phyloP scores from a whole-genome alignment of 2,113 vertebrate species.

The Chamaea fasciata region DNA sequence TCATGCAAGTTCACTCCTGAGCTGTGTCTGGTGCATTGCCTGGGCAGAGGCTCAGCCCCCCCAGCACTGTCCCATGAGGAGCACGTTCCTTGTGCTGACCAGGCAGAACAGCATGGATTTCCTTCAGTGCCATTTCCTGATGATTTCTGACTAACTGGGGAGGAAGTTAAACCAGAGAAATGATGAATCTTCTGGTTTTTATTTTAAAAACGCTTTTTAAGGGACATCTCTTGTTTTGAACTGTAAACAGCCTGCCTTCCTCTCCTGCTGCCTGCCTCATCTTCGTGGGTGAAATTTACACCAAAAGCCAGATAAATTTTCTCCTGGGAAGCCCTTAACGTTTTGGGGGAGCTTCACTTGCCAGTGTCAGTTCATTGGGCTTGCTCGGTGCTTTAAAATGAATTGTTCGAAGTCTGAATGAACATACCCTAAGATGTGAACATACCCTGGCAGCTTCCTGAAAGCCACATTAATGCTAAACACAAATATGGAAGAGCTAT shows the following conservation, averaged over 20 bases:
- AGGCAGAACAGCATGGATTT: conserved; percentile 36
- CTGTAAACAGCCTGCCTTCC: background rate
- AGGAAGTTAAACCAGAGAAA: conserved; percentile 36
- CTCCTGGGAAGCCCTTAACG: background rate
- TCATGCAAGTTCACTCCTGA: background rate
- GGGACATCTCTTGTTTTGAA: background rate
- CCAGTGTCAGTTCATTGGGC: fast-evolving
- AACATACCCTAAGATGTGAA: background rate
- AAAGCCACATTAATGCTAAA: background rate
- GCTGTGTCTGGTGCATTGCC: background rate
- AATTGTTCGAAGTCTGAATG: background rate
- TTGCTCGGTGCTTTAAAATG: background rate
- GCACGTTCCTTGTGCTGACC: conserved; percentile 16
- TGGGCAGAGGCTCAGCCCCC: background rate
- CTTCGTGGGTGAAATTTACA: background rate
- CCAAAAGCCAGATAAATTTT: background rate
- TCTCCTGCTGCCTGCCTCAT: background rate
- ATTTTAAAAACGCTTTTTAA: background rate
- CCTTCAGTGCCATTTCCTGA: conserved; percentile 37
- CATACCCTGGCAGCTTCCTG: background rate
- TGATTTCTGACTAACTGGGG: conserved; percentile 33
- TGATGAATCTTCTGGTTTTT: conserved; percentile 22
- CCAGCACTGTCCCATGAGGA: fast-evolving
- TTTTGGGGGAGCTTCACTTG: background rate
- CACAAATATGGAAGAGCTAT: background rate